Percentiles rank a stretch among this genome's conserved stretches.
These are phyloP conservation scores for Eulithis testata DNA, from an alignment of 2,888 invertebrate species.

Conservation along the genomic window DNA sequence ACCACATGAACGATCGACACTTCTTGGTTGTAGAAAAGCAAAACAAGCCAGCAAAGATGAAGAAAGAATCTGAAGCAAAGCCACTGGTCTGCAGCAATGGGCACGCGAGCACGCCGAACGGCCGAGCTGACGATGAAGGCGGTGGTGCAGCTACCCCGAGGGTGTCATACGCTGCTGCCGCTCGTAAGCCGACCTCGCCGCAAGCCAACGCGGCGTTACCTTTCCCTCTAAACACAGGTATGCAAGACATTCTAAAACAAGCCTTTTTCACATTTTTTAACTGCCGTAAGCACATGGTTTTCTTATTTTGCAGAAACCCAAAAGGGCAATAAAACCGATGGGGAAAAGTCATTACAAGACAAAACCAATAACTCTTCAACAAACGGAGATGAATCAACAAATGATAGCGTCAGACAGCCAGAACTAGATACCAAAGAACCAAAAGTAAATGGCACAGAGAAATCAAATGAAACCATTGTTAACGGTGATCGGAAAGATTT, in stretches of 20 bases:
- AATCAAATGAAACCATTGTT: slow-evolving; percentile 60
- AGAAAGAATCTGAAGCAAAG: slow-evolving; percentile 67
- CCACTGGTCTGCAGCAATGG: slow-evolving; percentile 71
- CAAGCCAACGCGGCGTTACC: slow-evolving; percentile 65
- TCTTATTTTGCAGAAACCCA: slow-evolving; percentile 60
- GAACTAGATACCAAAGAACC: slow-evolving; percentile 78
- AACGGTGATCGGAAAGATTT: slow-evolving; percentile 75
- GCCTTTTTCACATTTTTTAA: background rate
- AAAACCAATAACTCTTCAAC: slow-evolving; percentile 57
- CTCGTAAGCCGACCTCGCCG: slow-evolving; percentile 74
- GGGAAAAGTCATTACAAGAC: slow-evolving; percentile 63
- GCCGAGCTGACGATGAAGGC: slow-evolving; percentile 76
- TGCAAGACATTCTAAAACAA: background rate
- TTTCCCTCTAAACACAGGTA: slow-evolving; percentile 72
- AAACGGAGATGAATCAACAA: slow-evolving; percentile 67
- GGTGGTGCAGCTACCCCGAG: slow-evolving; percentile 67
- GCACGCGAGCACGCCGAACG: slow-evolving; percentile 73
- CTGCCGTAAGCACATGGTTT: background rate
- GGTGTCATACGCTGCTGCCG: slow-evolving; percentile 78
- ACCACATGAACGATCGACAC: background rate
- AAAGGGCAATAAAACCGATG: slow-evolving; percentile 61
- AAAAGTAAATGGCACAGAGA: slow-evolving; percentile 74
- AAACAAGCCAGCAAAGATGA: slow-evolving; percentile 73
- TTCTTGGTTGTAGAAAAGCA: slow-evolving; percentile 68
- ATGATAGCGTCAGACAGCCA: slow-evolving; percentile 60